Base-by-base conservation (phyloP, 2,113 vertebrate genomes). In the Pteruthius melanotis region DNA sequence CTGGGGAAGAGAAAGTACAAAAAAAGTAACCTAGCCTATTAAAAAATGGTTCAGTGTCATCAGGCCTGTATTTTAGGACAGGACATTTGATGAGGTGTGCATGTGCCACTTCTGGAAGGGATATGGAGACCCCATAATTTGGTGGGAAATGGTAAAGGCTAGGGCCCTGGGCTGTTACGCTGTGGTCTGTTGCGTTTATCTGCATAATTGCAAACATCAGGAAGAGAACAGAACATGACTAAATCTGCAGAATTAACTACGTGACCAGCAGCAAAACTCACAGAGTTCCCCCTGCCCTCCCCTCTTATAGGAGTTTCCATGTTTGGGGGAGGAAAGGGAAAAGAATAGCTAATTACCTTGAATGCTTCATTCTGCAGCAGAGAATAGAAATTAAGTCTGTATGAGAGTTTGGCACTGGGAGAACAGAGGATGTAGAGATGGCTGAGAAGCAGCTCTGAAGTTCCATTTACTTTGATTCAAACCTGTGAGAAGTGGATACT, bases 311-410 rank as follows among this genome's bases (percentile, higher is more conserved):
- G 70, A 89, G 19, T 94, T 94, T 94, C 83, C 39, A 71, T 63
- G 52, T 70, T 89, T 66, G 54, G 56, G 31, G 83, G 74, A 95
- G 89, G 91, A 93, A 87, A 91, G 54, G 70, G 68, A 50, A 93
- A 76, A 89, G 74, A 93, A 93, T 96, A 91, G 81, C 81, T 91
- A 87, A 95, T 93, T 90, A 87, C 22, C 56, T 87, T 87, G 61
- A 93, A 80, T 85, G 28, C 74, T 72, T 95, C 87, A n/a, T 91
- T 95, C 91, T 94, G 42, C 57, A 80, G 35, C 39, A 83, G 71
- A 77, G 76, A 93, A 83, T 83, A 35, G 78, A 85, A 88, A 83
- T 86, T 35, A 80, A 63, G 8, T 49, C 39, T 77, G 56, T 50
- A 6, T 45, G 35, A 40, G 66, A 83, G 35, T 49, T 87, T 89